Percentiles rank a stretch among this genome's conserved stretches.
phyloP scores from a whole-genome alignment of 2,888 invertebrate genomes.

The Polymixis lichenea region DNA sequence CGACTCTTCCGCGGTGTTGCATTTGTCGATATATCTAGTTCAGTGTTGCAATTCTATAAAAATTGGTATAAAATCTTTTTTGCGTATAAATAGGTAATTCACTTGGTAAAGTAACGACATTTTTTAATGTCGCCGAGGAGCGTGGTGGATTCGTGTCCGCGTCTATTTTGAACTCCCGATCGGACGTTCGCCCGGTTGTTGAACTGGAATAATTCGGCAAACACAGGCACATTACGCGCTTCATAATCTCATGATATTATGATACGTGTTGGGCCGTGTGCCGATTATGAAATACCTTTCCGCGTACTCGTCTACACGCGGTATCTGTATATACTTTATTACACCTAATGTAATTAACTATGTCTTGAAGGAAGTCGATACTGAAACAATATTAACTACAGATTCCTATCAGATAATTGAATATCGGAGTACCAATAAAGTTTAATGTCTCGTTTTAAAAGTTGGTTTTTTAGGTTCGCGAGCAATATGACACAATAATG shows the following conservation, averaged over 20 bases:
- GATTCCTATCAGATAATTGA: slow-evolving; percentile 65
- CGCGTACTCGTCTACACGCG: slow-evolving; percentile 52
- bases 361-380: slow-evolving; percentile 58
- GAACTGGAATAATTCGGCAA: slow-evolving; percentile 90
- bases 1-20: slow-evolving; percentile 66
- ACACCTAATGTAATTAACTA: slow-evolving; percentile 53
- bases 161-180: slow-evolving; percentile 89
- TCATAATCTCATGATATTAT: slow-evolving; percentile 84
- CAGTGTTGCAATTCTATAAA: slow-evolving; percentile 64
- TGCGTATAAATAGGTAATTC: slow-evolving; percentile 44
- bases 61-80: slow-evolving; percentile 46
- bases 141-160: slow-evolving; percentile 79
- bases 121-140: slow-evolving; percentile 79
- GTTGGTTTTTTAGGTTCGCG: slow-evolving; percentile 62
- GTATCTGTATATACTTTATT: slow-evolving; percentile 40
- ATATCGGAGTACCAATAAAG: slow-evolving; percentile 54
- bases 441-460: slow-evolving; percentile 64
- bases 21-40: slow-evolving; percentile 62
- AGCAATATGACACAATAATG: slow-evolving; percentile 75
- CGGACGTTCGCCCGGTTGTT: slow-evolving; percentile 89
- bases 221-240: slow-evolving; percentile 87
- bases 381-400: slow-evolving; percentile 57
- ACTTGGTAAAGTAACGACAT: slow-evolving; percentile 59
- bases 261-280: slow-evolving; percentile 74
- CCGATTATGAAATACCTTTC: slow-evolving; percentile 76